Conservation (phyloP, 2,797 vertebrate genomes). For the Crax fasciolata region DNA sequence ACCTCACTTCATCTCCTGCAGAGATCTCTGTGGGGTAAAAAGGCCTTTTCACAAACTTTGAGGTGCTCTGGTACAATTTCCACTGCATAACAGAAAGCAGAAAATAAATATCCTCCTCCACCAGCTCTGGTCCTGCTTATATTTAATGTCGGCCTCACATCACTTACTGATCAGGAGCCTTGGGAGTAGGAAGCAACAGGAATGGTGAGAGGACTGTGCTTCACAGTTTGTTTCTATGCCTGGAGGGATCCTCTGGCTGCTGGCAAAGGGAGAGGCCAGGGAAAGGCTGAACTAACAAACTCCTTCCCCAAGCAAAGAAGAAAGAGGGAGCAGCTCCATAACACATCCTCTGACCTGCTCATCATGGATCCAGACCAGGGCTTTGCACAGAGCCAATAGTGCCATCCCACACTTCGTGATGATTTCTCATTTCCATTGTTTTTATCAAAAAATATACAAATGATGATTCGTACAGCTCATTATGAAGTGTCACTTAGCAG, state of each 20-base stretch:
- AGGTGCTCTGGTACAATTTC: background rate
- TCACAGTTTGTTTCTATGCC: background rate
- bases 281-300: background rate
- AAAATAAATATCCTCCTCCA: background rate
- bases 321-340: fast-evolving
- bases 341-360: background rate
- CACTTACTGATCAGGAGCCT: background rate
- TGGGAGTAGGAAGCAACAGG: background rate
- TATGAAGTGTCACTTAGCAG: background rate
- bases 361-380: background rate
- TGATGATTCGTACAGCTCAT: background rate
- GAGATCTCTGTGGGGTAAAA: background rate
- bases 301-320: fast-evolving
- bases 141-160: too few species aligned
- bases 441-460: background rate
- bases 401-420: fast-evolving
- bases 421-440: background rate
- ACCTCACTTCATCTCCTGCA: background rate
- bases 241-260: background rate
- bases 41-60: background rate
- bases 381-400: background rate
- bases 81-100: background rate
- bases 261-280: fast-evolving
- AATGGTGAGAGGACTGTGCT: background rate
- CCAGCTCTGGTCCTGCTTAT: background rate